Percentiles rank a stretch among this genome's conserved stretches.
phyloP scores from a whole-genome alignment of 1,140 invertebrate genomes.

The Armadillidium nasatum region DNA sequence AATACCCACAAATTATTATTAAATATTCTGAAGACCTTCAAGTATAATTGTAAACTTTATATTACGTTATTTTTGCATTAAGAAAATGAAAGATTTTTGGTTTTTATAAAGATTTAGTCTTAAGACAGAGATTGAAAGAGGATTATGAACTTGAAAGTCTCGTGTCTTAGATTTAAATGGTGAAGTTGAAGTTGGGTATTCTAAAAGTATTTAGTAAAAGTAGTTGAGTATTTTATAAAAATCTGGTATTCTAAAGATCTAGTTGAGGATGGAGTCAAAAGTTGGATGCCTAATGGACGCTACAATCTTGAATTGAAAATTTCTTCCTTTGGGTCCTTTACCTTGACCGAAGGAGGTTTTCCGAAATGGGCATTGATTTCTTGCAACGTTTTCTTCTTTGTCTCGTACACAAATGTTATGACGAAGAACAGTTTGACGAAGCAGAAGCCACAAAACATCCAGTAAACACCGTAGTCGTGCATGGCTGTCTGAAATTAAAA shows the following conservation, averaged over 20 bases:
- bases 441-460: constrained; percentile 50
- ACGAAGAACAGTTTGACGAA: constrained; percentile 48
- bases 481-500: constrained; percentile 51
- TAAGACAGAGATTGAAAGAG: no score
- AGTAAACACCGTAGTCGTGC: constrained; percentile 49
- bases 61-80: no score
- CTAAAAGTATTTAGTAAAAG: no score
- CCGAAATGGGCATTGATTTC: constrained; percentile 54
- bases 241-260: not conserved
- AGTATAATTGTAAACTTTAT: no score
- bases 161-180: not conserved
- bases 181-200: not conserved
- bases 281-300: not conserved
- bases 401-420: constrained; percentile 51
- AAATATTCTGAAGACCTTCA: no score
- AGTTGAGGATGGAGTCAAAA: not conserved
- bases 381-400: constrained; percentile 51
- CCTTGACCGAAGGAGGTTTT: constrained; percentile 55
- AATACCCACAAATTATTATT: no score
- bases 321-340: no score
- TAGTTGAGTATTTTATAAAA: no score
- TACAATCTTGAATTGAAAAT: not conserved
- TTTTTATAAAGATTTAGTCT: no score
- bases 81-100: no score
- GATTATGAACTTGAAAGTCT: not conserved